These are phyloP conservation scores for Microcebus ravelobensis DNA, from an alignment of 2,113 vertebrate species.

Conservation along the genomic window DNA sequence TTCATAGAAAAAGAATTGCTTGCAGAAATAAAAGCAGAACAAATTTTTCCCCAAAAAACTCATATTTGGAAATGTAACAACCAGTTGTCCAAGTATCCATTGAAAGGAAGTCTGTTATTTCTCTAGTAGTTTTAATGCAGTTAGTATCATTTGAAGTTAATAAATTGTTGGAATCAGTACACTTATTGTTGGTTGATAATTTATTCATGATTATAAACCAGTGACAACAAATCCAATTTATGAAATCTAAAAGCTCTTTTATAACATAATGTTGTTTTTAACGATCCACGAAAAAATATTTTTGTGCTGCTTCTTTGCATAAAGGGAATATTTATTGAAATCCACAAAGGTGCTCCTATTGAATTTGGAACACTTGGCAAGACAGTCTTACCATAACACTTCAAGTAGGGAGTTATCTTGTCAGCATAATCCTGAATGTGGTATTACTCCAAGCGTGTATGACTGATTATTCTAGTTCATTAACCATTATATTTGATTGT, in stretches of 20 bases:
- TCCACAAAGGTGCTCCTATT: neutral
- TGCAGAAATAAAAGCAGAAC: slow-evolving; percentile 38
- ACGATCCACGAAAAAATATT: neutral
- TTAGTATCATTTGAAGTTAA: slow-evolving; percentile 46
- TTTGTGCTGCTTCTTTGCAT: slow-evolving; percentile 44
- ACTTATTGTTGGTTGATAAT: slow-evolving; percentile 29
- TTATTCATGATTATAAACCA: slow-evolving; percentile 50
- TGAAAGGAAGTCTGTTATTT: slow-evolving; percentile 10
- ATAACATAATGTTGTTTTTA: slow-evolving; percentile 46
- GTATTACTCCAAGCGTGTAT: neutral
- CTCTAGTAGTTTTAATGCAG: neutral
- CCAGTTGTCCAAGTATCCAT: neutral
- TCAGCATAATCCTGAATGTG: neutral
- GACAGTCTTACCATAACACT: neutral
- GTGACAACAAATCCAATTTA: slow-evolving; percentile 2
- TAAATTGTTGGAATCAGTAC: neutral
- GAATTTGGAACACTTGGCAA: neutral
- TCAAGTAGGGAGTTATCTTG: neutral
- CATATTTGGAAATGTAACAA: slow-evolving; percentile 29
- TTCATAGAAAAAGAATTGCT: slow-evolving; percentile 13
- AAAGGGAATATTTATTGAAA: slow-evolving; percentile 40
- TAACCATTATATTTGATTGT: neutral
- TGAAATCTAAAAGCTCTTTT: slow-evolving; percentile 51
- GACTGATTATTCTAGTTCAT: neutral
- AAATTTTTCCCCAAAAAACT: neutral